Evolutionary conservation across 2,113 vertebrate species (phyloP), one percentile per base, ranked within the genome.

Genomic region (Puntigrus tetrazona): DNA sequence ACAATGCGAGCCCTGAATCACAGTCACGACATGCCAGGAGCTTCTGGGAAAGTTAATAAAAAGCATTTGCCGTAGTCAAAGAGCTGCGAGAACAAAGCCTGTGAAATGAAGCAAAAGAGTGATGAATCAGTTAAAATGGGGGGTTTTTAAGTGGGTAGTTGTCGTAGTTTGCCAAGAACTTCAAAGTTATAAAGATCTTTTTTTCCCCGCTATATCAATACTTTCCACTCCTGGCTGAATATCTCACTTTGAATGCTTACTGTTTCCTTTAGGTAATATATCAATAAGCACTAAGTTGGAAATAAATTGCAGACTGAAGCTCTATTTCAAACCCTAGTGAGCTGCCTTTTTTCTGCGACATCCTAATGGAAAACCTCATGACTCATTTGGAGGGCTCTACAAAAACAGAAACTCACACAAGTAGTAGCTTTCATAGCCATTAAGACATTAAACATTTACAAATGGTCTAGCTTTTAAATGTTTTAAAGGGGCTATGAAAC

Each of bases 1-100:
- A 57, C 10, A 80, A 36, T 38, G 81, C 91, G 88, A 87, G 88
- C 81, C 31, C 36, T 22, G 18, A 43, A 67, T 57, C n/a, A 78
- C 76, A 61, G 45, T 27, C 31, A 70, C 74, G 7, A 45, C 50
- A 52, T 16, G 34, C 76, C 55, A 41, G 50, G 20, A 61, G 83
- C 63, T 45, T 18, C 16, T 29, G 7, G 16, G 20, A 78, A 78
- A 78, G 55, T 41, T 78, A 25, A 18, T 78, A 57, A 16, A 61
- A 41, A 59, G 11, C 4, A 0, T 34, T 57, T 57, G 4, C 9
- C 1, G 3, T 7, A 52, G 47, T 50, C 47, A 50, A 50, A 50
- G 47, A 50, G 29, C 45, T 55, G 47, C 18, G 34, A 34, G 18
- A 75, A 50, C 45, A 29, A 52, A 31, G 73, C 34, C 69, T 72